Evolutionary conservation across 2,888 invertebrate genomes (phyloP).

Genomic region (Nowickia ferox): DNA sequence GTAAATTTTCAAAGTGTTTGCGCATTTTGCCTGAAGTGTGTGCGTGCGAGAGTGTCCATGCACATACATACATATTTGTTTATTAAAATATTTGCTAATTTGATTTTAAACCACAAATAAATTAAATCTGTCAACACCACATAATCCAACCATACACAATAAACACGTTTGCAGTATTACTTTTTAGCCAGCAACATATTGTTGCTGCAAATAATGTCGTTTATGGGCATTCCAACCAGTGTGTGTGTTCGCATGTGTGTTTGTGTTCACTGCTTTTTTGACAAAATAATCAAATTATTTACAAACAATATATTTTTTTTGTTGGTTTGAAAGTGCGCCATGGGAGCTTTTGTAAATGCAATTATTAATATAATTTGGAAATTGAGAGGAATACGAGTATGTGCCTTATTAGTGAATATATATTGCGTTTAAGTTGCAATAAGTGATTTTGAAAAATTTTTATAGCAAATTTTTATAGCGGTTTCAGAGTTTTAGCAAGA

Average conservation of each 20-base stretch:
- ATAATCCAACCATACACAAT: constrained; percentile 70
- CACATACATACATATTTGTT: constrained; percentile 41
- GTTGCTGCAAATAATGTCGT: constrained; percentile 15
- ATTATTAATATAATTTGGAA: constrained; percentile 40
- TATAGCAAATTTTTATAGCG: no score
- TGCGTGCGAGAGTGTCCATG: neutral
- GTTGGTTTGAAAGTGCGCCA: constrained; percentile 9
- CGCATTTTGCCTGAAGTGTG: neutral
- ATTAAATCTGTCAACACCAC: constrained; percentile 72
- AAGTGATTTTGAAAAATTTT: constrained; percentile 2
- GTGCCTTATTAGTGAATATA: neutral
- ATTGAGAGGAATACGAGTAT: constrained; percentile 19
- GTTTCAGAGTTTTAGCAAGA: no score
- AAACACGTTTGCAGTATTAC: constrained; percentile 54
- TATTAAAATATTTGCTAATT: constrained; percentile 71
- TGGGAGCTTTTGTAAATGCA: constrained; percentile 38
- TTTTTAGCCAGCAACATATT: constrained; percentile 57
- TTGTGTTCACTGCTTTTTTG: constrained; percentile 11
- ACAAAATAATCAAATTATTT: constrained; percentile 59
- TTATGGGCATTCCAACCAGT: neutral
- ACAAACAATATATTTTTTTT: constrained; percentile 2
- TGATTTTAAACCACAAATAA: constrained; percentile 70
- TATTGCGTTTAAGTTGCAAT: neutral
- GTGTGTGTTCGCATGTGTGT: neutral
- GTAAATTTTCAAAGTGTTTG: neutral